Evolutionary conservation across 2,113 vertebrate species (phyloP).

Genomic region (Microtus richardsoni): DNA sequence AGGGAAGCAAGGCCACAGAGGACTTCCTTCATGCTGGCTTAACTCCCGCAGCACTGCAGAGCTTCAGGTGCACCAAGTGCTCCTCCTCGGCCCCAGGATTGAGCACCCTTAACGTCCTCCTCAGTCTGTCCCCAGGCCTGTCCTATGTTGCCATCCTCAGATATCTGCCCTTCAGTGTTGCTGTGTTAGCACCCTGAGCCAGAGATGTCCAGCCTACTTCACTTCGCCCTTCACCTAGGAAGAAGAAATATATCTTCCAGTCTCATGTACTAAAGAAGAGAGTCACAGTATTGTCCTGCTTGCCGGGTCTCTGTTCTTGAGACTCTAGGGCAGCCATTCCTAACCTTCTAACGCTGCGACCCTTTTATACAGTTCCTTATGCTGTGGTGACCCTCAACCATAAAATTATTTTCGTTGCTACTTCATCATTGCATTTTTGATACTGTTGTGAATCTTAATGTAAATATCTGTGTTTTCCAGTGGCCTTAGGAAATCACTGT

Average conservation of each 20-base stretch:
- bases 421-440: neutral
- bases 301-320: neutral
- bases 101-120: neutral
- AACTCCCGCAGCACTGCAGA: neutral
- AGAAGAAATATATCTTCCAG: neutral
- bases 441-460: neutral
- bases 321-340: neutral
- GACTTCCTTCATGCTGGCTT: neutral
- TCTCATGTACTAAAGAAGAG: neutral
- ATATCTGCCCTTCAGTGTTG: neutral
- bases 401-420: neutral
- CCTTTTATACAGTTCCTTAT: neutral
- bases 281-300: too few relatives aligned
- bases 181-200: neutral
- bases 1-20: neutral
- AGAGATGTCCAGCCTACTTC: neutral
- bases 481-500: neutral
- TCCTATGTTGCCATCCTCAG: neutral
- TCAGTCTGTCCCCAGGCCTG: neutral
- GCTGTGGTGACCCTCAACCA: neutral
- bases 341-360: neutral
- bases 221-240: neutral
- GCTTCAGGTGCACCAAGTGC: neutral
- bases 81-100: neutral
- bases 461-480: neutral